phyloP scores from a whole-genome alignment of 2,888 invertebrate genomes.

The Chironomus tentans region DNA sequence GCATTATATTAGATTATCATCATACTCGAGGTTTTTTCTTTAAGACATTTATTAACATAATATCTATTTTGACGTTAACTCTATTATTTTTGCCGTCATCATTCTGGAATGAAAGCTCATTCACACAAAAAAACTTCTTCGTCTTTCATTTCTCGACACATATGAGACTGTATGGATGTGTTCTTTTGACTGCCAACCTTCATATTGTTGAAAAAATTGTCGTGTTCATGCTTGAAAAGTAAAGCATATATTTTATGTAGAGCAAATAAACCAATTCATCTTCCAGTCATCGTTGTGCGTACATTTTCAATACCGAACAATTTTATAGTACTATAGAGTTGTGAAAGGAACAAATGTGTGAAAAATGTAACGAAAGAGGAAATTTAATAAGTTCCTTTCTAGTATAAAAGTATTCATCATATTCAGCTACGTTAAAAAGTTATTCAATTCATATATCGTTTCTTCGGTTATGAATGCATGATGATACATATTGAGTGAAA shows the following conservation, averaged over 20 bases:
- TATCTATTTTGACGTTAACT: background rate
- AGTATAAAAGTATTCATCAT: too few species aligned
- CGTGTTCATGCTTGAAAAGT: background rate
- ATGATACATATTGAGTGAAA: too few species aligned
- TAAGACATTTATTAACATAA: background rate
- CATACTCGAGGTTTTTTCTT: background rate
- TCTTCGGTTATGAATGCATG: too few species aligned
- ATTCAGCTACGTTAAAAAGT: too few species aligned
- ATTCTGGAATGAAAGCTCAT: too few species aligned
- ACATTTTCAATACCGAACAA: background rate
- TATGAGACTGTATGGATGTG: too few species aligned
- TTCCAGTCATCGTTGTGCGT: background rate
- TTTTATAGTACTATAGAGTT: background rate
- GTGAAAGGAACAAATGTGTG: background rate
- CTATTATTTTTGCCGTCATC: background rate
- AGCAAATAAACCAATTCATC: background rate
- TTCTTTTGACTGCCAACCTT: background rate
- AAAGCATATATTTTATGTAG: background rate
- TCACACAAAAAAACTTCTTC: background rate
- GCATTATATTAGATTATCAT: background rate
- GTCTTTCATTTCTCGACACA: background rate
- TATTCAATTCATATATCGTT: too few species aligned
- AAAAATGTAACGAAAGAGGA: background rate
- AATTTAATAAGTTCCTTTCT: background rate
- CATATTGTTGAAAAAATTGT: background rate